phyloP scores from a whole-genome alignment of 2,797 vertebrate genomes.

The Acipenser transmontanus region DNA sequence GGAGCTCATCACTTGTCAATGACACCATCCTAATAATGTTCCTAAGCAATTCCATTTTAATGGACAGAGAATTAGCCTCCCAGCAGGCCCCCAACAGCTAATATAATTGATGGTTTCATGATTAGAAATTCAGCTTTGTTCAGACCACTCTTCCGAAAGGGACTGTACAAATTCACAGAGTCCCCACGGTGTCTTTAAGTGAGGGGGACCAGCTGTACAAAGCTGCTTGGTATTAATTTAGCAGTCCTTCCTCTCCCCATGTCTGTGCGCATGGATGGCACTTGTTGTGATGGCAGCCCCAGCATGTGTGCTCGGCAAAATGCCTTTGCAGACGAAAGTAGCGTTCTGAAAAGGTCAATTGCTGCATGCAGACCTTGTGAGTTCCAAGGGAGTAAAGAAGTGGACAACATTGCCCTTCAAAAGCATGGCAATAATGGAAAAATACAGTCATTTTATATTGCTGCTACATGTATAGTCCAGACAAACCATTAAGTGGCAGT shows the following conservation, averaged over 20 bases:
- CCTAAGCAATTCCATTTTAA: background rate
- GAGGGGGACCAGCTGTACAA: no score
- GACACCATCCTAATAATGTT: no score
- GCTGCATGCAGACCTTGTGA: no score
- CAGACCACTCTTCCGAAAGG: no score
- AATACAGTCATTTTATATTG: no score
- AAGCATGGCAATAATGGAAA: background rate
- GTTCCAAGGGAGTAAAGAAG: background rate
- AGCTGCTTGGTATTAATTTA: no score
- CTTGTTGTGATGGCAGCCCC: slow-evolving; percentile 25
- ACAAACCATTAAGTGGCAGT: no score
- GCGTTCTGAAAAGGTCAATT: slow-evolving; percentile 3
- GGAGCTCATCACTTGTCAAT: no score
- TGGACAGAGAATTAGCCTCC: background rate
- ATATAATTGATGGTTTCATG: background rate
- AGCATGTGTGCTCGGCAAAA: slow-evolving; percentile 20
- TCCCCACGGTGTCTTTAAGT: no score
- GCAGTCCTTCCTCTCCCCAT: slow-evolving; percentile 3
- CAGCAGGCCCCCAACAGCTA: background rate
- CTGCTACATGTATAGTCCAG: no score
- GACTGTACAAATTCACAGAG: no score
- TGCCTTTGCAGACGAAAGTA: slow-evolving; percentile 22
- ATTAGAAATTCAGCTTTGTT: background rate
- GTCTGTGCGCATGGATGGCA: slow-evolving; percentile 11
- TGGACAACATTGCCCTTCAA: background rate